Percentiles rank a stretch among this genome's conserved stretches.
Conservation (phyloP, 2,113 vertebrate species). For the Rhinogobius similis region DNA sequence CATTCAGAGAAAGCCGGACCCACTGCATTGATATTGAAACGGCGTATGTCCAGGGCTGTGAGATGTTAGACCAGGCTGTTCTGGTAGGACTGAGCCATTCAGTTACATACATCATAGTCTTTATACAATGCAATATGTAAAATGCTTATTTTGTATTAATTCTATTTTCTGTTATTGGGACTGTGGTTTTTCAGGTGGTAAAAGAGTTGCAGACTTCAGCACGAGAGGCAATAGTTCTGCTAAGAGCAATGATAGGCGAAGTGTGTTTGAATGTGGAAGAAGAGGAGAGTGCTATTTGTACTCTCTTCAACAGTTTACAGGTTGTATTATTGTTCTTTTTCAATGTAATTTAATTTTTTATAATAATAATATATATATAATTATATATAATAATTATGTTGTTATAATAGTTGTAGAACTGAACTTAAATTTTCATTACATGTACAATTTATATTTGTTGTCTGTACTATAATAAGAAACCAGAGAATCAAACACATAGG, state of each 20-base stretch:
- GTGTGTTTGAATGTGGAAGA: conserved; percentile 87
- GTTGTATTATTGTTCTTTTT: conserved; percentile 55
- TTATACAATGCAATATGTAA: not conserved
- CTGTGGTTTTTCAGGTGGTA: conserved; percentile 78
- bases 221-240: conserved; percentile 85
- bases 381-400: no score
- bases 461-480: not conserved
- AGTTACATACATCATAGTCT: not conserved
- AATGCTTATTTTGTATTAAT: not conserved
- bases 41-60: conserved; percentile 89
- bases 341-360: not conserved
- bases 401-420: no score
- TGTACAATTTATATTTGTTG: no score
- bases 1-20: conserved; percentile 85
- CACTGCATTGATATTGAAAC: conserved; percentile 96
- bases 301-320: conserved; percentile 89
- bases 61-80: conserved; percentile 91
- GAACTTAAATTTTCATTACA: no score
- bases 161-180: not conserved
- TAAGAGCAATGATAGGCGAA: conserved; percentile 92
- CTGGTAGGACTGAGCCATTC: conserved; percentile 75
- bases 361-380: no score
- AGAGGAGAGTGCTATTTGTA: conserved; percentile 87
- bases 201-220: conserved; percentile 92
- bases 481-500: not conserved